These are phyloP conservation scores for Tamandua tetradactyla DNA, from an alignment of 2,797 vertebrate genomes.

Conservation along the genomic window DNA sequence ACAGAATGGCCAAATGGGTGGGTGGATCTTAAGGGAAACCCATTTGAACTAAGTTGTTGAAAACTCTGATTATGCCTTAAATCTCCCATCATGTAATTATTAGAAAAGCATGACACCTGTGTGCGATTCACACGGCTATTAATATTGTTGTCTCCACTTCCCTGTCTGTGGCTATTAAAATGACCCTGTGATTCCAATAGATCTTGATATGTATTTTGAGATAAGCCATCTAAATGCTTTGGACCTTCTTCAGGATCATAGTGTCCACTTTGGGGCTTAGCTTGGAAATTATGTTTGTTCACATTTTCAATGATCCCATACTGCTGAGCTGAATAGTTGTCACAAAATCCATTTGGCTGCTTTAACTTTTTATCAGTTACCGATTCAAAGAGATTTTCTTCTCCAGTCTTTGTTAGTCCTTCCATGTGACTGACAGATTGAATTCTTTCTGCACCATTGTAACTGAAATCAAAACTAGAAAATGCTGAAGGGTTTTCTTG, in stretches of 20 bases:
- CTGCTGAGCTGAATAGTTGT: slow-evolving; percentile 82
- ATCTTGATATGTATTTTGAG: slow-evolving; percentile 86
- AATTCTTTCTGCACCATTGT: slow-evolving; percentile 81
- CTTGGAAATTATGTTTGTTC: slow-evolving; percentile 84
- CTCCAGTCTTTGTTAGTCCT: slow-evolving; percentile 82
- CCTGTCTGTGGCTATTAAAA: slow-evolving; percentile 83
- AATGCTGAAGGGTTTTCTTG: slow-evolving; percentile 82
- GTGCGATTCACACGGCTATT: slow-evolving; percentile 76
- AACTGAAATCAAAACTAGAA: slow-evolving; percentile 82
- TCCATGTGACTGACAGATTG: slow-evolving; percentile 82
- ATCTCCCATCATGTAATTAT: slow-evolving; percentile 84
- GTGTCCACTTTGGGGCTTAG: slow-evolving; percentile 80
- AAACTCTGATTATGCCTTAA: slow-evolving; percentile 81
- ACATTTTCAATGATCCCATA: slow-evolving; percentile 81
- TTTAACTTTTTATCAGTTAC: slow-evolving; percentile 88
- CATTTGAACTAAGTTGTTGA: slow-evolving; percentile 79
- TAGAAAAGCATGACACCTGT: slow-evolving; percentile 84
- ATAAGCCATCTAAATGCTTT: slow-evolving; percentile 80
- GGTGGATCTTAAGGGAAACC: slow-evolving; percentile 82
- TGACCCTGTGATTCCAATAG: slow-evolving; percentile 81
- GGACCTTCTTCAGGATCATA: slow-evolving; percentile 84
- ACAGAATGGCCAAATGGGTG: slow-evolving; percentile 77
- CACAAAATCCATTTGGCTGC: slow-evolving; percentile 84
- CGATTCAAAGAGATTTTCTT: slow-evolving; percentile 84
- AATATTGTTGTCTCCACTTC: slow-evolving; percentile 78